These are phyloP conservation scores for Hipposideros larvatus DNA, from an alignment of 2,797 vertebrate species.

Conservation along the genomic window DNA sequence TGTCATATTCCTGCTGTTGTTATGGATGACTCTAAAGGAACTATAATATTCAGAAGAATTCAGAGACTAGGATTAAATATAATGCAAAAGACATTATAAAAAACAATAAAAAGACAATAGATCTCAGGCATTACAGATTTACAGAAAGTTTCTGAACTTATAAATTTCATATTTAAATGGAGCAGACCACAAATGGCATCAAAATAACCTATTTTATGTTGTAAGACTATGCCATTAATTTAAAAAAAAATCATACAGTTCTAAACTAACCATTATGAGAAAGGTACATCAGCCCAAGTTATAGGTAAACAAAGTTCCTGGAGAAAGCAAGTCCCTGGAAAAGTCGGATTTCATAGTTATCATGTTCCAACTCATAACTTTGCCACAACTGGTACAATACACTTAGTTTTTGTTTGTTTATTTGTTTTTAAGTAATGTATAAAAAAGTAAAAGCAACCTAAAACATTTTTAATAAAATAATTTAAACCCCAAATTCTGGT, in stretches of 20 bases:
- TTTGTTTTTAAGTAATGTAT: background rate
- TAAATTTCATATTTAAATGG: constrained; percentile 51
- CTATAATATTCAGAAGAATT: constrained; percentile 32
- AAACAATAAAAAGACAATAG: background rate
- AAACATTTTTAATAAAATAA: constrained; percentile 49
- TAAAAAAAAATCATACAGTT: background rate
- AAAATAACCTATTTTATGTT: constrained; percentile 43
- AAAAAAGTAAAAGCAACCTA: constrained; percentile 36
- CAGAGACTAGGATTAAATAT: background rate
- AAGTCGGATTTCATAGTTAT: background rate
- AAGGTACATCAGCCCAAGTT: background rate
- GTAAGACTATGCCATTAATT: background rate
- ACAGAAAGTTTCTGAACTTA: background rate
- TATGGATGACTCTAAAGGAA: background rate
- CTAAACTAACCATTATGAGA: constrained; percentile 25
- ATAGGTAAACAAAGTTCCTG: constrained; percentile 17
- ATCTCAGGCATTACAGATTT: constrained; percentile 9
- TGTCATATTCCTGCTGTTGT: background rate
- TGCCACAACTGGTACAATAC: background rate
- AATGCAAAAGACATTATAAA: background rate
- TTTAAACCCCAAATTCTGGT: constrained; percentile 19
- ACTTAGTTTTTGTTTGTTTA: background rate
- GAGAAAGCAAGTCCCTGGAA: background rate
- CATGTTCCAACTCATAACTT: background rate
- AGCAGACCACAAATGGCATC: background rate